A percentile compares a stretch with the other conserved stretches of the same genome.
Evolutionary conservation across 2,888 invertebrate species (phyloP).

Genomic region (Gymnosoma rotundatum): DNA sequence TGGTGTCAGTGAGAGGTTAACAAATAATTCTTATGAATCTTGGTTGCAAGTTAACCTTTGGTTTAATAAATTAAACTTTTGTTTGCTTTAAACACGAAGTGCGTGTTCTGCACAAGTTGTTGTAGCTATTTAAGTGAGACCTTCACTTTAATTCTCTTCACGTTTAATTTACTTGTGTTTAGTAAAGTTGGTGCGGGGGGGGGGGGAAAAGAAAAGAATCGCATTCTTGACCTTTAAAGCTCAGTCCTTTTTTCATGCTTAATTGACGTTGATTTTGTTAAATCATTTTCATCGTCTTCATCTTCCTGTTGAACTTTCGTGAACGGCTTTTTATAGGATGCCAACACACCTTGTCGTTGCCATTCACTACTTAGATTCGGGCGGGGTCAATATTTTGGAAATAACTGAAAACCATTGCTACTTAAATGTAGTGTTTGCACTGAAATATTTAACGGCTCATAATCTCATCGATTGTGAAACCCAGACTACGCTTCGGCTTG

Average conservation of each 20-base stretch:
- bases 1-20: neutral
- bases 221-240: conserved; percentile 9
- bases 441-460: conserved; percentile 88
- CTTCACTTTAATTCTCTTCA: conserved; percentile 50
- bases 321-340: neutral
- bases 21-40: neutral
- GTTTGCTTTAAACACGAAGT: conserved; percentile 24
- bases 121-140: conserved; percentile 27
- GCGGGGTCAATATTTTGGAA: conserved; percentile 23
- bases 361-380: neutral
- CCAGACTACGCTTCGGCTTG: conserved; percentile 84
- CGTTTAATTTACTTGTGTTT: conserved; percentile 24
- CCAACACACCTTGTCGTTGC: neutral
- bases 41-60: conserved; percentile 51
- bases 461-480: conserved; percentile 94
- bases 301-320: neutral
- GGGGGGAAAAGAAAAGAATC: neutral
- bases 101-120: conserved; percentile 49
- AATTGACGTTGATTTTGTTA: conserved; percentile 24
- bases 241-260: neutral
- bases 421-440: conserved; percentile 29
- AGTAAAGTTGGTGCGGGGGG: neutral
- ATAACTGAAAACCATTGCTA: conserved; percentile 66
- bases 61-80: neutral
- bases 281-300: conserved; percentile 12